Evolutionary conservation across 2,797 vertebrate genomes (phyloP), one percentile per base, ranked within the genome.

Genomic region (Strix occidentalis): DNA sequence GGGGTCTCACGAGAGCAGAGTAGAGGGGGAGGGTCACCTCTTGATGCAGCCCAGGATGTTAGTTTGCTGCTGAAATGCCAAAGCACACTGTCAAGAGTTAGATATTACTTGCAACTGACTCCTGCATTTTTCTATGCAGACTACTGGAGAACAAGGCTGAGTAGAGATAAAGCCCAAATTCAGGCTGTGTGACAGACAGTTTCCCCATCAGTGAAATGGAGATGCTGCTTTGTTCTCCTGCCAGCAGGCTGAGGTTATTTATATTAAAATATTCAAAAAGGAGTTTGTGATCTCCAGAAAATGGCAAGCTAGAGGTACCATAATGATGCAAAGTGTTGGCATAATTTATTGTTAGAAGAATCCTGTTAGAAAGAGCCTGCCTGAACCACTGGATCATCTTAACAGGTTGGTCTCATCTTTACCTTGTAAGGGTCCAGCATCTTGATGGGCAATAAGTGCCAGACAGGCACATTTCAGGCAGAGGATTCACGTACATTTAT

Each of bases 191-290:
- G 48, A 60, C 2, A 0, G 35, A 60, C 2, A 0, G 35, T 70
- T 85, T 91, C 51, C 56, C 57, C 68, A 63, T 75, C 35, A 21
- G n/a, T 54, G 53, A 63, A 51, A 78, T 66, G 50, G 68, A 70
- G 33, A 43, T 70, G 53, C 41, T 56, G 16, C 35, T 89, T 85
- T 93, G 43, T 87, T 95, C 64, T 88, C 16, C 35, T 69, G 43
- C 41, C 13, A 16, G 33, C 48, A 66, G n/a, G n/a, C 79, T 58
- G 45, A n/a, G 6, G 16, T 51, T 54, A 31, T 95, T 89, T 74
- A 18, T 66, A 45, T 85, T 93, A 74, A 89, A 92, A 91, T 92
- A 87, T 57, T 84, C 37, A 35, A 68, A 86, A 88, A 77, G 10
- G 10, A 31, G 46, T 71, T 72, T 68, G 10, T 88, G 80, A 86